These are phyloP conservation scores for Drosophila chauvacae DNA, from an alignment of 1,140 invertebrate genomes.

Conservation along the genomic window DNA sequence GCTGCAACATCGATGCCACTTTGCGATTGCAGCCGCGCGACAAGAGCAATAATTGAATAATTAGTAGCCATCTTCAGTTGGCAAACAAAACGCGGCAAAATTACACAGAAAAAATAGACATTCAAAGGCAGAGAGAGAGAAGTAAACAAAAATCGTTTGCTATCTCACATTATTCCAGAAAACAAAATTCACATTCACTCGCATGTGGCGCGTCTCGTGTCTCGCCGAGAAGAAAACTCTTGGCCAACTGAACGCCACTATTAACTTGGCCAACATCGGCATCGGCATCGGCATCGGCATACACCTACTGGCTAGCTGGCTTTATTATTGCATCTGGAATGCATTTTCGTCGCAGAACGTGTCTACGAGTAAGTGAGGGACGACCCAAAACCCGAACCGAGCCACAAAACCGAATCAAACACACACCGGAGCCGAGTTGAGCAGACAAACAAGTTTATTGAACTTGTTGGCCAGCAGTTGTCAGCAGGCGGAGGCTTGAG, in stretches of 20 bases:
- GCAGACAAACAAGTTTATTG: slow-evolving; percentile 73
- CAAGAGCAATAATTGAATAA: slow-evolving; percentile 60
- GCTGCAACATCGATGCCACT: slow-evolving; percentile 27
- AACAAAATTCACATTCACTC: slow-evolving; percentile 11
- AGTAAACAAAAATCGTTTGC: not conserved
- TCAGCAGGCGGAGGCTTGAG: not conserved
- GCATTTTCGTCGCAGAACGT: slow-evolving; percentile 28
- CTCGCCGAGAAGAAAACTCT: slow-evolving; percentile 33
- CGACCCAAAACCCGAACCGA: slow-evolving; percentile 18
- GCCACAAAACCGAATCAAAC: slow-evolving; percentile 17
- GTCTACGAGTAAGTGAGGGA: slow-evolving; percentile 18
- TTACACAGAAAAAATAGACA: slow-evolving; percentile 14
- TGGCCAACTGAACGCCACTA: slow-evolving; percentile 22
- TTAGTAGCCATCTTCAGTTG: slow-evolving; percentile 49
- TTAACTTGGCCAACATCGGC: slow-evolving; percentile 13
- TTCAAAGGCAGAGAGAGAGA: not conserved
- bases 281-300: not conserved
- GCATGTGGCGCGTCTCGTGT: slow-evolving; percentile 11
- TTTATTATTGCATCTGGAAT: slow-evolving; percentile 41
- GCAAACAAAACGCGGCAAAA: slow-evolving; percentile 30
- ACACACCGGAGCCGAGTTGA: slow-evolving; percentile 23
- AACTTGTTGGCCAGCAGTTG: slow-evolving; percentile 60
- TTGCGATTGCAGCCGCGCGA: slow-evolving; percentile 14
- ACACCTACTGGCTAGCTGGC: slow-evolving; percentile 1
- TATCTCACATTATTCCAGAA: slow-evolving; percentile 37